Evolutionary conservation across 37 sponge, comb jelly and placozoan species (phyloP).

Genomic region (Oscarella lobularis): DNA sequence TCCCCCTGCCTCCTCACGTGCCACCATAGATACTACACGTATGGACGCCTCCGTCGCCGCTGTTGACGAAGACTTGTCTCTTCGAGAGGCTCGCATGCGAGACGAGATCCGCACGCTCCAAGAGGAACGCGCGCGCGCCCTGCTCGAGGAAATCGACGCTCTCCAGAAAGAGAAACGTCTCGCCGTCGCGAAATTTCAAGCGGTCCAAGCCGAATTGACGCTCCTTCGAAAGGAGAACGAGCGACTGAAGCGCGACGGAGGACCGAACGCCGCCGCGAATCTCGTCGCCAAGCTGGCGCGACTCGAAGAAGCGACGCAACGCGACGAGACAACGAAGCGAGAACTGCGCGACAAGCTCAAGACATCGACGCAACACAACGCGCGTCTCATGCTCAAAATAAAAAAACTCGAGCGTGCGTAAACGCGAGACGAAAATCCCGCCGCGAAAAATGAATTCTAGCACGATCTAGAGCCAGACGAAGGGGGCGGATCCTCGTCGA

Average conservation of each 20-base stretch:
- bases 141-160: not conserved
- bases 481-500: too few species aligned
- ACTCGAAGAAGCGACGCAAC: not conserved
- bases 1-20: too few species aligned
- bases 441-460: not conserved
- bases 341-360: not conserved
- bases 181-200: not conserved
- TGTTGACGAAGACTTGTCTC: not conserved
- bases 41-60: too few species aligned
- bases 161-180: not conserved
- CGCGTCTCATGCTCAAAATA: not conserved
- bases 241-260: not conserved
- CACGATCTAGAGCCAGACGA: too few species aligned
- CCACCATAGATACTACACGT: too few species aligned
- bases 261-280: not conserved
- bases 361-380: not conserved
- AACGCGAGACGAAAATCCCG: conserved; percentile 9
- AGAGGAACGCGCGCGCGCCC: not conserved
- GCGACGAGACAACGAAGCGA: not conserved
- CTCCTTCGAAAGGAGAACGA: not conserved
- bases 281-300: not conserved
- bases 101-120: not conserved
- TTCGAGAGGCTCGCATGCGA: not conserved
- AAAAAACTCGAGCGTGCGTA: not conserved
- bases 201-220: not conserved